Evolutionary conservation across 2,888 invertebrate genomes (phyloP).

Genomic region (Thereva nobilitata): DNA sequence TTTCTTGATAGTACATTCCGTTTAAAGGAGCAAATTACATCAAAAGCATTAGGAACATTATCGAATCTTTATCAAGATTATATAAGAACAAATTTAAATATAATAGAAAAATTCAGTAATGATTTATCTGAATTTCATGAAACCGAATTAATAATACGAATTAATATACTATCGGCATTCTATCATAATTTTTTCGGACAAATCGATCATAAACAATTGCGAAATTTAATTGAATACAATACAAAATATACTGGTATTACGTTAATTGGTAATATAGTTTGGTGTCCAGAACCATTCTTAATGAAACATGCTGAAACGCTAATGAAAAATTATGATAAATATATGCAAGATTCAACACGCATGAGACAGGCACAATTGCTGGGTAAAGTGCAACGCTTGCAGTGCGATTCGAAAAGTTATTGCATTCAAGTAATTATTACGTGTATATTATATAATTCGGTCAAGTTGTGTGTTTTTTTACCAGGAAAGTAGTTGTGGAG

Average conservation of each 20-base stretch:
- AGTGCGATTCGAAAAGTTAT: constrained; percentile 64
- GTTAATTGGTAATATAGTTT: constrained; percentile 77
- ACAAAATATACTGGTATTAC: constrained; percentile 80
- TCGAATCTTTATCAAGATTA: constrained; percentile 54
- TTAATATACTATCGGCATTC: constrained; percentile 71
- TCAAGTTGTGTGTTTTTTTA: too few relatives aligned
- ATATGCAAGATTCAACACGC: constrained; percentile 54
- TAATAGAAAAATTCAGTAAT: constrained; percentile 60
- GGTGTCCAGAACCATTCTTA: constrained; percentile 85
- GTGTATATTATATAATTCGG: too few relatives aligned
- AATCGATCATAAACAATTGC: constrained; percentile 76
- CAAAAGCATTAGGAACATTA: constrained; percentile 46
- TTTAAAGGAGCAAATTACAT: constrained; percentile 47
- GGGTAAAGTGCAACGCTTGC: constrained; percentile 63
- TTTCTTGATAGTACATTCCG: constrained; percentile 41
- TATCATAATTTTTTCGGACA: constrained; percentile 74
- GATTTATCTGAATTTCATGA: constrained; percentile 69
- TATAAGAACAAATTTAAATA: constrained; percentile 45
- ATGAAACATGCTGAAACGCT: constrained; percentile 65
- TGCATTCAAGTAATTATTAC: constrained; percentile 42
- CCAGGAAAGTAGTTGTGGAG: too few relatives aligned
- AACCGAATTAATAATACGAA: constrained; percentile 65
- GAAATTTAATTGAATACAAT: constrained; percentile 74
- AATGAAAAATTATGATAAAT: constrained; percentile 59
- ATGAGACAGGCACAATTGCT: constrained; percentile 64